Base-by-base conservation (phyloP, 2,888 invertebrate species). In the Anagyrus pseudococci region DNA sequence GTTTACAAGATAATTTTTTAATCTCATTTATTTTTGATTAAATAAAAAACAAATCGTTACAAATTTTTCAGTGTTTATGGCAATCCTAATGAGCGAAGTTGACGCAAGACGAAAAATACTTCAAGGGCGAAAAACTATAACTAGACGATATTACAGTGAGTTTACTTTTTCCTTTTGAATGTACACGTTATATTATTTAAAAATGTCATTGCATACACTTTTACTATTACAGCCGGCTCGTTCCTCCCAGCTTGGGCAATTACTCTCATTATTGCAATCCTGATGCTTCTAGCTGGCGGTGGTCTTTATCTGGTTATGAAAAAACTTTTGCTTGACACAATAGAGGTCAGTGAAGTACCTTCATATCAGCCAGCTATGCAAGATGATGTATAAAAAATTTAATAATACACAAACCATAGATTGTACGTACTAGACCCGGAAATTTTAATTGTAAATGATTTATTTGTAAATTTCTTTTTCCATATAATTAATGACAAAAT, bases 81-180 rank as follows among this genome's bases (percentile, higher is more conserved):
- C 90, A 65, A 84, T 88, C 37, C 83, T 89, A 49, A 84, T 88
- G 69, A 87, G 88, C 73, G 90, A 91, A 82, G 85, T 86, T 23
- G 92, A 93, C 78, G 92, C 88, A 13, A 85, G 92, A 73, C 85
- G 93, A 72, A 92, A 90, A 78, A 91, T 93, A 73, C 83, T 93
- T 44, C 84, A 90, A 73, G 93, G 93, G 58, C 84, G 93, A 68
- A 89, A 90, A 82, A 89, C 91, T 13, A 86, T 93, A 74, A 93
- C 89, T 2, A 86, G 92, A 67, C 86, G 85, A 64, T 92, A 93
- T 77, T 90, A 90, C 76, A 86, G 93, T 93, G 85, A 90, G 92
- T 87, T 22, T n/a, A n/a, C n/a, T 37, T 49, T 56, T 4, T 41
- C 41, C 33, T n/a, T 43, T n/a, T 43, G 15, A 3, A 17, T 1